These are phyloP conservation scores for Todiramphus chloris DNA, from an alignment of 2,113 vertebrate genomes.

Conservation along the genomic window DNA sequence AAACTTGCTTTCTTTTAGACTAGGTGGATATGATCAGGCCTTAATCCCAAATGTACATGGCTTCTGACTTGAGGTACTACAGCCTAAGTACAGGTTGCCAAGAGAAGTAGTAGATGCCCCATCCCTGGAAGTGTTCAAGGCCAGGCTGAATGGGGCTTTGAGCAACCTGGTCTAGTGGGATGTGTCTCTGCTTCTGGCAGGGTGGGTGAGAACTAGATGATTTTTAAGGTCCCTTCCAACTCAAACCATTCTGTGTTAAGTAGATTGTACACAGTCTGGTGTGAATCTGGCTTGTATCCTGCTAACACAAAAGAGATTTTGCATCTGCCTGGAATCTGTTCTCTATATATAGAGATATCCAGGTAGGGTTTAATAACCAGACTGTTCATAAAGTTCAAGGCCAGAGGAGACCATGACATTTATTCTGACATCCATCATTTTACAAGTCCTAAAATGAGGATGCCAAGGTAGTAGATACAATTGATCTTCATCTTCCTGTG, in stretches of 20 bases:
- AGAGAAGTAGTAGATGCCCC: not conserved
- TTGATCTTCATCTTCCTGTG: not conserved
- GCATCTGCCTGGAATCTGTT: not conserved
- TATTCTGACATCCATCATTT: not conserved
- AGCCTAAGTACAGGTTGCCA: not conserved
- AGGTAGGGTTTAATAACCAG: not conserved
- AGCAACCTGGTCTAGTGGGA: not conserved
- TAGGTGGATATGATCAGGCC: not conserved
- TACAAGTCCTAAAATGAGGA: not conserved
- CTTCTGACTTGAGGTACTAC: rapidly evolving
- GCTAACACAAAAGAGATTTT: not conserved
- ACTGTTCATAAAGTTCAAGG: not conserved
- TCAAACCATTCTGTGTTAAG: not conserved
- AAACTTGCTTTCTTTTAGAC: not conserved
- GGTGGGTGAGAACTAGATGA: not conserved
- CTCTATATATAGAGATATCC: not conserved
- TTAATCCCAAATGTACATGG: not conserved
- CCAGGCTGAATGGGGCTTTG: not conserved
- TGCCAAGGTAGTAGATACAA: not conserved
- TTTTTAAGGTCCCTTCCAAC: not conserved
- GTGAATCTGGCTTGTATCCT: not conserved
- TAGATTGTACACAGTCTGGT: not conserved
- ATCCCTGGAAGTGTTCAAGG: not conserved
- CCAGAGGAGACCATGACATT: not conserved
- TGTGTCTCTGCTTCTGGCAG: not conserved